Evolutionary conservation across 2,113 vertebrate species (phyloP).

Genomic region (Colaptes auratus): DNA sequence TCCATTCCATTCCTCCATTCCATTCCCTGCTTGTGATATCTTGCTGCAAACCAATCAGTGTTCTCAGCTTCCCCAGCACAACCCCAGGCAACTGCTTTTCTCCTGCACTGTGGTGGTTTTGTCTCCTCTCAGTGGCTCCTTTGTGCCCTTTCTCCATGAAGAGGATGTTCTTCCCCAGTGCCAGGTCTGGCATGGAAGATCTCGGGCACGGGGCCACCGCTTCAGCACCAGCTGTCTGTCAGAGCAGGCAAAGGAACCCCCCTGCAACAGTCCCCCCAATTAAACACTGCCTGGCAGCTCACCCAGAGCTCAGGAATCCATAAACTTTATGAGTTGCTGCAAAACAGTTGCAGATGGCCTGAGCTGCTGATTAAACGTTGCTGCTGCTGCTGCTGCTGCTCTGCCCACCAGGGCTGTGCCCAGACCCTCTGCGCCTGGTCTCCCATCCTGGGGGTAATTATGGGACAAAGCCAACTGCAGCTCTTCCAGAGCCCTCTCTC

Average conservation of each 20-base stretch:
- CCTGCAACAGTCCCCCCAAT: conserved; percentile 17
- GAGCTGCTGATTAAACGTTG: conserved; percentile 66
- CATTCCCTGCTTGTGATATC: background rate
- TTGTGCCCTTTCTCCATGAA: conserved; percentile 47
- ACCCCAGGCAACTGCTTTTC: conserved; percentile 51
- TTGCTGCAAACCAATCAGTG: background rate
- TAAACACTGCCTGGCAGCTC: conserved; percentile 64
- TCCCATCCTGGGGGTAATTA: conserved; percentile 40
- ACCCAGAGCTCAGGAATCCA: conserved; percentile 50
- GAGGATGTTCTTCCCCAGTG: conserved; percentile 24
- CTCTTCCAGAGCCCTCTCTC: background rate
- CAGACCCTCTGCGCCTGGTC: conserved; percentile 16
- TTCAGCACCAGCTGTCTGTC: conserved; percentile 32
- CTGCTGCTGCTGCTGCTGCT: conserved; percentile 46
- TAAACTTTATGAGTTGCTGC: conserved; percentile 55
- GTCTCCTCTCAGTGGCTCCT: conserved; percentile 55
- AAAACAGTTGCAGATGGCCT: conserved; percentile 76
- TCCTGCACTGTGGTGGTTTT: conserved; percentile 44
- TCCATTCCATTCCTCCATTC: background rate
- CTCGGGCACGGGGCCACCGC: conserved; percentile 17
- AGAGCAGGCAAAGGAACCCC: conserved; percentile 21
- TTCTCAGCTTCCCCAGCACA: background rate
- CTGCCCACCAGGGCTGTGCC: conserved; percentile 36
- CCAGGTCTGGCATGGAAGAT: conserved; percentile 26
- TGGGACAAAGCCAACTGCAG: conserved; percentile 21